Evolutionary conservation across 1,140 invertebrate genomes (phyloP).

Genomic region (Bilobella aurantiaca): DNA sequence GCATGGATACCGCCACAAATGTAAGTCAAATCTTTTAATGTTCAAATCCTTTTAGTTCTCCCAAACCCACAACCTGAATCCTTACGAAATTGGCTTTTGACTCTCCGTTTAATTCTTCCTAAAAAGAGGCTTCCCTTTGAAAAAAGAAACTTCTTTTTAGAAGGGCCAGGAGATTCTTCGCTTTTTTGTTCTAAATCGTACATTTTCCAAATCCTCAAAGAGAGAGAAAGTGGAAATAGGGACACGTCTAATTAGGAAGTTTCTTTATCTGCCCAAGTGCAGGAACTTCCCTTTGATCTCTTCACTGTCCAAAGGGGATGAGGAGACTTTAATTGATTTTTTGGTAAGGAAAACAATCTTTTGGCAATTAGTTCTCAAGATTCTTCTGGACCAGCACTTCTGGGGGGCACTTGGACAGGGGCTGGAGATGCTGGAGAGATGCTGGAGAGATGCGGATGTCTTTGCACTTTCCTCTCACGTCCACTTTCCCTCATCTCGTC

Average conservation of each 20-base stretch:
- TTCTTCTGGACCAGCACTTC: background rate
- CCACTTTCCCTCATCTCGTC: constrained; percentile 8
- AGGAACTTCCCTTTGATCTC: background rate
- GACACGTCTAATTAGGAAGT: background rate
- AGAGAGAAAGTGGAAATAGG: too few species aligned
- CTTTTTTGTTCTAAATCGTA: background rate
- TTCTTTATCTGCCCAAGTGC: background rate
- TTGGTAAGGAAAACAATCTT: constrained; percentile 4
- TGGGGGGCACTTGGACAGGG: background rate
- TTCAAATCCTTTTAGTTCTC: too few species aligned
- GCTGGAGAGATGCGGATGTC: too few species aligned
- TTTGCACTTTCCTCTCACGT: background rate
- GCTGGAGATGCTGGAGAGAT: too few species aligned
- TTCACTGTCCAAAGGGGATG: background rate
- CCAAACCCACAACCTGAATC: too few species aligned
- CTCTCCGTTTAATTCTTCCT: background rate
- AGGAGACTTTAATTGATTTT: constrained; percentile 2
- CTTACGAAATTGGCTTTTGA: too few species aligned
- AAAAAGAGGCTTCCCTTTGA: too few species aligned
- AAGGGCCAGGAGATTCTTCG: background rate
- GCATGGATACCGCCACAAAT: too few species aligned
- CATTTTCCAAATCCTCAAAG: background rate
- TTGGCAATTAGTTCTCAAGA: background rate
- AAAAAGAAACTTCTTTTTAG: too few species aligned
- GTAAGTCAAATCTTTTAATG: too few species aligned